These are phyloP conservation scores for Leptobrachium leishanense DNA, from an alignment of 2,113 vertebrate species.

Conservation along the genomic window DNA sequence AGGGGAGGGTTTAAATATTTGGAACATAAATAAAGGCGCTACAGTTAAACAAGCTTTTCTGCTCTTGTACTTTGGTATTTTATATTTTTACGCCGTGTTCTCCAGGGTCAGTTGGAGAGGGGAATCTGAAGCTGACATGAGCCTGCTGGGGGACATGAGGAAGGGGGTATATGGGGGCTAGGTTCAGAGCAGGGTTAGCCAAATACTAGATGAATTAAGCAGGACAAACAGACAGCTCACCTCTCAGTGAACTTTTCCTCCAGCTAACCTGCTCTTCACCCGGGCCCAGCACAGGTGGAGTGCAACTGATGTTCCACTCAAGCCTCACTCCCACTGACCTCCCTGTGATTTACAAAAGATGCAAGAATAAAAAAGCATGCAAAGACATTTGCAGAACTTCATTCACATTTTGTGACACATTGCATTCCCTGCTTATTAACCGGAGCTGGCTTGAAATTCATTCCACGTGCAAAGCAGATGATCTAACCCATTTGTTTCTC, in stretches of 20 bases:
- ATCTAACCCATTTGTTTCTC: background rate
- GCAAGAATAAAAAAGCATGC: no score
- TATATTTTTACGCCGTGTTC: slow-evolving; percentile 28
- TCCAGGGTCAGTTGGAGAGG: slow-evolving; percentile 52
- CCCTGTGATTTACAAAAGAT: slow-evolving; percentile 13
- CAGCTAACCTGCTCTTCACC: slow-evolving; percentile 74
- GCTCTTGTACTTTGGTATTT: slow-evolving; percentile 31
- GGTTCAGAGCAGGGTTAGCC: slow-evolving; percentile 97
- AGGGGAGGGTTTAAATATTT: slow-evolving; percentile 32
- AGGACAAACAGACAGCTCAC: slow-evolving; percentile 78
- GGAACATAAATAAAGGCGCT: slow-evolving; percentile 52
- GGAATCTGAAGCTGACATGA: slow-evolving; percentile 59
- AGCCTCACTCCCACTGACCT: slow-evolving; percentile 49
- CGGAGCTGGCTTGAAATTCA: background rate
- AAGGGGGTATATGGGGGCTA: slow-evolving; percentile 76
- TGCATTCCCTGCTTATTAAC: background rate
- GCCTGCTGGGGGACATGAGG: slow-evolving; percentile 62
- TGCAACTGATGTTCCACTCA: slow-evolving; percentile 50
- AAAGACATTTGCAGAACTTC: background rate
- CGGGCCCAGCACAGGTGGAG: slow-evolving; percentile 76
- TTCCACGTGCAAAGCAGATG: background rate
- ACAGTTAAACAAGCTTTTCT: background rate
- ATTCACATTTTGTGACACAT: background rate
- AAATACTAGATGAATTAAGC: slow-evolving; percentile 93
- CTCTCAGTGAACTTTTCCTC: slow-evolving; percentile 82